Evolutionary conservation across 2,113 vertebrate genomes (phyloP).

Genomic region (Callaeas wilsoni): DNA sequence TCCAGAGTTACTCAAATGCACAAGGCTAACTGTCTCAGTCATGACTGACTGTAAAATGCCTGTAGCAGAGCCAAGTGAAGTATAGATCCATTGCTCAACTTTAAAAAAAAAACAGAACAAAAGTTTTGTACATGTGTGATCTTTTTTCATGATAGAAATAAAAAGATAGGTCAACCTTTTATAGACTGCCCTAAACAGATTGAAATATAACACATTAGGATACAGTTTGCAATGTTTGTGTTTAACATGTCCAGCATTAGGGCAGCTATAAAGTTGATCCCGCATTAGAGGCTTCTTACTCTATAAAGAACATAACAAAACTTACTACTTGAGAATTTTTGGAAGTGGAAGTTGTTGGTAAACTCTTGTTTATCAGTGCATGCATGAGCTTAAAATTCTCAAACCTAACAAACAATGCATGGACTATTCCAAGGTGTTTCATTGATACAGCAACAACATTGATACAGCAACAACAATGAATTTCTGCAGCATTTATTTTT

Average conservation of each 20-base stretch:
- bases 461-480: background rate
- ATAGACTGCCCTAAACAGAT: background rate
- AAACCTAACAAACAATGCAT: background rate
- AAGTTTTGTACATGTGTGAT: accelerated
- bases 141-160: background rate
- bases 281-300: background rate
- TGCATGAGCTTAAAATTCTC: background rate
- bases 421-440: background rate
- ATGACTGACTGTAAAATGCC: background rate
- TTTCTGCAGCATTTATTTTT: background rate
- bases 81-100: background rate
- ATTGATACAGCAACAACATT: background rate
- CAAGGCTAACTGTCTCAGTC: background rate
- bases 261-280: background rate
- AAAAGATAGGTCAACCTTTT: background rate
- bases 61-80: background rate
- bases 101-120: background rate
- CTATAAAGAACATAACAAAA: background rate
- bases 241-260: background rate
- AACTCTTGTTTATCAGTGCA: background rate
- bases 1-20: background rate
- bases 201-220: background rate
- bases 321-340: background rate
- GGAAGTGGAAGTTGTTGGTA: background rate
- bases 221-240: background rate